These are phyloP conservation scores for Aspidapion aeneum DNA, from an alignment of 2,888 invertebrate genomes.

Conservation along the genomic window DNA sequence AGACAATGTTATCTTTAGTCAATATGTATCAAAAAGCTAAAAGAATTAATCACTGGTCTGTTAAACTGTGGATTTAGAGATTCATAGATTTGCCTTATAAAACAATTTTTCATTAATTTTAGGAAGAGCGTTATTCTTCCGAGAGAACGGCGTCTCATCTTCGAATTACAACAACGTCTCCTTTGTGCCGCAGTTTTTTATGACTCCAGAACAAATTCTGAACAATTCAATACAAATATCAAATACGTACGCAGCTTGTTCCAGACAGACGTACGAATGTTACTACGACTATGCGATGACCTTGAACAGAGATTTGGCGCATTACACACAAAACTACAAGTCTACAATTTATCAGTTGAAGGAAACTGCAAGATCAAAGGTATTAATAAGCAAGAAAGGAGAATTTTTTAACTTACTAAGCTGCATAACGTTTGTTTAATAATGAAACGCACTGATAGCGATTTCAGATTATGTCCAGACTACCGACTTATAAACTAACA, in stretches of 20 bases:
- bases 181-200: conserved; percentile 72
- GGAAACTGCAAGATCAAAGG: conserved; percentile 49
- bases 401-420: neutral
- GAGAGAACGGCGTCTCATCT: conserved; percentile 77
- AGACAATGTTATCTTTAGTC: no score
- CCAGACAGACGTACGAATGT: conserved; percentile 71
- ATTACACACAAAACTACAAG: conserved; percentile 81
- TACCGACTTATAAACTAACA: no score
- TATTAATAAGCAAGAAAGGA: no score
- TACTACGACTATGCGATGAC: conserved; percentile 86
- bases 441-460: no score
- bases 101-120: no score
- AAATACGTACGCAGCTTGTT: conserved; percentile 68
- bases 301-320: conserved; percentile 78
- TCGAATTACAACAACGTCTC: conserved; percentile 76
- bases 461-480: no score
- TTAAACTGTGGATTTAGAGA: no score
- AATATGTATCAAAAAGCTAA: no score
- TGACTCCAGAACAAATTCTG: conserved; percentile 64
- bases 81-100: no score
- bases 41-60: no score
- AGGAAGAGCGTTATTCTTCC: conserved; percentile 65
- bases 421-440: no score
- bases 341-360: conserved; percentile 50
- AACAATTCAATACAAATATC: conserved; percentile 65